Conservation (phyloP, 2,888 invertebrate species). For the Metallyticus violacea region DNA sequence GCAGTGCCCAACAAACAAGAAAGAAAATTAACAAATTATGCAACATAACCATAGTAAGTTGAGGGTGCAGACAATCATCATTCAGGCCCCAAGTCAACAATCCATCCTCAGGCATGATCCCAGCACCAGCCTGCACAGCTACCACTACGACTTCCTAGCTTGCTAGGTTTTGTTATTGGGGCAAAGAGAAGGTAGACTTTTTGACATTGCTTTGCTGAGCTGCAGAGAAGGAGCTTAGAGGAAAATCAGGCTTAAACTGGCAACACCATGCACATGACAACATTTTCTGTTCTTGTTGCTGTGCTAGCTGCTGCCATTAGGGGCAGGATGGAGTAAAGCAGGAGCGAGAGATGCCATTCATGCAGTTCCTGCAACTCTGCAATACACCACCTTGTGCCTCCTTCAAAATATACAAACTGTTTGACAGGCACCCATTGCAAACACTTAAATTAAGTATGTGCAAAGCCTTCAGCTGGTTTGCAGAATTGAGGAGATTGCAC, state of each 20-base stretch:
- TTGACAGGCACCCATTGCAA: background rate
- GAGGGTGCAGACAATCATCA: constrained; percentile 21
- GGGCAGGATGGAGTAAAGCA: background rate
- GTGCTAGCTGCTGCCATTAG: background rate
- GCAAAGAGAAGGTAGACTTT: constrained; percentile 12
- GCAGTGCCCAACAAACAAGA: constrained; percentile 12
- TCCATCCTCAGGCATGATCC: constrained; percentile 15
- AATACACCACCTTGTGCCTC: background rate
- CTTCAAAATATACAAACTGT: background rate
- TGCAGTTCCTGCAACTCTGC: constrained; percentile 8
- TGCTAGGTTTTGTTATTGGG: constrained; percentile 1
- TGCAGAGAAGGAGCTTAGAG: background rate
- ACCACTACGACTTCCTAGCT: constrained; percentile 16
- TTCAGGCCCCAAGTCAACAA: constrained; percentile 27
- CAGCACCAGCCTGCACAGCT: constrained; percentile 27
- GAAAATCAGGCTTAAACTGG: background rate
- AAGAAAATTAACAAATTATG: background rate
- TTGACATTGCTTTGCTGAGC: constrained; percentile 42
- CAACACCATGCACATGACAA: background rate
- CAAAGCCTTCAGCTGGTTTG: background rate
- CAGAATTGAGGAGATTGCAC: constrained; percentile 10
- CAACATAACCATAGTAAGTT: constrained; percentile 12
- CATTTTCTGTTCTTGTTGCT: background rate
- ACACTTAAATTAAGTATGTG: background rate
- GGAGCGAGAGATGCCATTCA: constrained; percentile 5